Percentiles rank a stretch among this genome's conserved stretches.
Evolutionary conservation across 2,113 vertebrate genomes (phyloP).

Genomic region (Climacteris rufus): DNA sequence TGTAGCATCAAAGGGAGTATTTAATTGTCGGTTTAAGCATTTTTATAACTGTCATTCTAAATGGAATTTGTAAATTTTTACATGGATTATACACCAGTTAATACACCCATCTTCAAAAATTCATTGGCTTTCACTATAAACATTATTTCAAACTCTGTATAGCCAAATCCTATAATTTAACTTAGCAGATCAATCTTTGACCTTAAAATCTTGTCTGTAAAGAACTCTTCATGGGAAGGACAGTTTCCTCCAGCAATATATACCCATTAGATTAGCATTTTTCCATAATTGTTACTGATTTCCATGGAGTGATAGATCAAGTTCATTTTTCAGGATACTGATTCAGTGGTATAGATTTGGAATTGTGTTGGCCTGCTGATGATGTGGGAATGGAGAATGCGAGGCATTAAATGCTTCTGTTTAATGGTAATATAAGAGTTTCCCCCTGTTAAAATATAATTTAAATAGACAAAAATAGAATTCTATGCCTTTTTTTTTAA

Average conservation of each 20-base stretch:
- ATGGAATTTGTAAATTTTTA: background rate
- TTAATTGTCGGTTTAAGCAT: background rate
- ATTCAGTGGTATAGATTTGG: background rate
- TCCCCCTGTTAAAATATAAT: conserved; percentile 38
- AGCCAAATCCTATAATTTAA: background rate
- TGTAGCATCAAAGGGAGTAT: background rate
- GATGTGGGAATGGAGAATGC: background rate
- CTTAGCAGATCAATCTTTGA: background rate
- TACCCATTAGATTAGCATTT: background rate
- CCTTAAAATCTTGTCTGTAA: background rate
- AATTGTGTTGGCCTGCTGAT: conserved; percentile 26
- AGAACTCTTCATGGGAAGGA: background rate
- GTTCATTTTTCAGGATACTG: background rate
- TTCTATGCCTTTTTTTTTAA: conserved; percentile 58
- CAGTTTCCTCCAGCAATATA: background rate
- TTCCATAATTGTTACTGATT: background rate
- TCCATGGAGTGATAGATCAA: background rate
- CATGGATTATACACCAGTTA: background rate
- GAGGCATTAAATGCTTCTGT: conserved; percentile 61
- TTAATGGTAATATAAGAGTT: conserved; percentile 46
- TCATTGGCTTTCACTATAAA: background rate
- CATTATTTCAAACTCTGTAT: background rate
- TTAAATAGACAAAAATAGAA: conserved; percentile 67
- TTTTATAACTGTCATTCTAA: background rate
- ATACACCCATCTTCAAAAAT: background rate